Evolutionary conservation across 2,888 invertebrate genomes (phyloP).

Genomic region (Oligia latruncula): DNA sequence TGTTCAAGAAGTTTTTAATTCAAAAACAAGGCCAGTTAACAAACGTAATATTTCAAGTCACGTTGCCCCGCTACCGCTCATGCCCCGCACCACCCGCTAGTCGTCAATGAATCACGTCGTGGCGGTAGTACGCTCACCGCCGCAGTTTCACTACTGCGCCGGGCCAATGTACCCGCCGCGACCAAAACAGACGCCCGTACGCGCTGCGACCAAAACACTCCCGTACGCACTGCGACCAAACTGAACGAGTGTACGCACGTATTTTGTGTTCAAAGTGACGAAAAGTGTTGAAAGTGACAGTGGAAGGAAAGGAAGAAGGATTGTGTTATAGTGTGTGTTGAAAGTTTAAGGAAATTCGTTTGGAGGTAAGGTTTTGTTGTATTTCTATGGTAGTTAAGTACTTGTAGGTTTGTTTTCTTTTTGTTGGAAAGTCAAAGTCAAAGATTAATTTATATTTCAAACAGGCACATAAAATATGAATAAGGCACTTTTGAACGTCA

Average conservation of each 20-base stretch:
- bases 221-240: background rate
- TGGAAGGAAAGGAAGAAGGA: slow-evolving; percentile 11
- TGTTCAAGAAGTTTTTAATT: background rate
- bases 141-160: slow-evolving; percentile 66
- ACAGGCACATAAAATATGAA: too few relatives aligned
- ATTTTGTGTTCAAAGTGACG: slow-evolving; percentile 11
- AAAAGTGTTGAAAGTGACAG: slow-evolving; percentile 19
- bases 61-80: slow-evolving; percentile 34
- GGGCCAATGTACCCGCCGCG: slow-evolving; percentile 61
- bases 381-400: background rate
- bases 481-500: too few relatives aligned
- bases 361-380: slow-evolving; percentile 28
- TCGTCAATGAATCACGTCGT: slow-evolving; percentile 66
- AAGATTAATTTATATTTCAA: background rate
- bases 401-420: background rate
- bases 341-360: slow-evolving; percentile 41
- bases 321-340: slow-evolving; percentile 16
- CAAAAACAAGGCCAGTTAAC: too few relatives aligned
- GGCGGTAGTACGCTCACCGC: slow-evolving; percentile 54
- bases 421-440: background rate
- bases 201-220: slow-evolving; percentile 12
- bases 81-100: slow-evolving; percentile 1
- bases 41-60: background rate
- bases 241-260: background rate
- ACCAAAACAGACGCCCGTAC: slow-evolving; percentile 15